These are phyloP conservation scores for Neocrepidodera transversa DNA, from an alignment of 2,888 invertebrate species.

Conservation along the genomic window DNA sequence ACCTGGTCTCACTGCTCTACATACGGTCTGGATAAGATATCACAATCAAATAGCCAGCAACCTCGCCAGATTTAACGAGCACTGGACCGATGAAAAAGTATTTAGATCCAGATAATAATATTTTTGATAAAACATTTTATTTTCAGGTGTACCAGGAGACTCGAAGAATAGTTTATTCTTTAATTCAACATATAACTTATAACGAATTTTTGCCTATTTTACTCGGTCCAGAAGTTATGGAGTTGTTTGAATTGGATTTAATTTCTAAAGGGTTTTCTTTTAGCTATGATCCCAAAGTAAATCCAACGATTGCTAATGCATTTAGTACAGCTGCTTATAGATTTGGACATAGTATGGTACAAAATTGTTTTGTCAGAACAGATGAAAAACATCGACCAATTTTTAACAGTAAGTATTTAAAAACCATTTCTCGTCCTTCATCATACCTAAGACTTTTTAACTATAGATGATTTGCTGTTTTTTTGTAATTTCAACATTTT, in stretches of 20 bases:
- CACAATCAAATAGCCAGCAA: slow-evolving; percentile 78
- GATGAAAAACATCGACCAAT: slow-evolving; percentile 74
- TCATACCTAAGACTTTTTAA: too few species aligned
- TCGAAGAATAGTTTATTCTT: slow-evolving; percentile 79
- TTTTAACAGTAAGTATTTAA: slow-evolving; percentile 73
- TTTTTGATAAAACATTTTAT: too few species aligned
- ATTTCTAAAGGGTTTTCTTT: slow-evolving; percentile 72
- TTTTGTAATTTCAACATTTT: too few species aligned
- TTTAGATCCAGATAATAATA: too few species aligned
- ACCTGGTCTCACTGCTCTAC: slow-evolving; percentile 77
- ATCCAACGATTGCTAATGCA: slow-evolving; percentile 78
- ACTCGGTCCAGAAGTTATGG: slow-evolving; percentile 74
- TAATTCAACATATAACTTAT: slow-evolving; percentile 85
- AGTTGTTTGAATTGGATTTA: slow-evolving; percentile 76
- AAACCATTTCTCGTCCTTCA: not conserved
- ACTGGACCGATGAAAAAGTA: slow-evolving; percentile 86
- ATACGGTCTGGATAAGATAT: slow-evolving; percentile 77
- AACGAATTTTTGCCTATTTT: slow-evolving; percentile 84
- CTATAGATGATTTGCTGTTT: too few species aligned
- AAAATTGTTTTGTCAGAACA: slow-evolving; percentile 76
- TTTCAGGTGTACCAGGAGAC: slow-evolving; percentile 76
- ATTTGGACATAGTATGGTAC: slow-evolving; percentile 87
- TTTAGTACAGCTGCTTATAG: slow-evolving; percentile 85
- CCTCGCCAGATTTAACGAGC: slow-evolving; percentile 76
- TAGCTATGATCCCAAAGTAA: slow-evolving; percentile 72